These are phyloP conservation scores for Amphimallon solstitiale DNA, from an alignment of 2,888 invertebrate genomes.

Conservation along the genomic window DNA sequence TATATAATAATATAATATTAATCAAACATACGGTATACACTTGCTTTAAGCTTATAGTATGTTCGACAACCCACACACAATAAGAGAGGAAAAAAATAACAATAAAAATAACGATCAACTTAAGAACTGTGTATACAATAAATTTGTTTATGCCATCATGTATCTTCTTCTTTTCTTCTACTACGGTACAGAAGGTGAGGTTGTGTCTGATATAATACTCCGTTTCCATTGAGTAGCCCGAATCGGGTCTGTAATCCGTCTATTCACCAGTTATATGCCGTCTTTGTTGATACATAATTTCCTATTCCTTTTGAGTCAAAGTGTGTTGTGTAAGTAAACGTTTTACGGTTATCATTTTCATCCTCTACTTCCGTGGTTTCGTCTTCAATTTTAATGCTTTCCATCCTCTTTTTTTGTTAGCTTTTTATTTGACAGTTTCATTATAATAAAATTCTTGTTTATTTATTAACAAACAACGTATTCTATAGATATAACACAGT, in stretches of 20 bases:
- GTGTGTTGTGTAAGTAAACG: conserved; percentile 51
- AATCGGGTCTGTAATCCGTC: conserved; percentile 44
- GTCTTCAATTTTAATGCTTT: not conserved
- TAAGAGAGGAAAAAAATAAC: no score
- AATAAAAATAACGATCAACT: no score
- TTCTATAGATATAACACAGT: no score
- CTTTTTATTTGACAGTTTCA: no score
- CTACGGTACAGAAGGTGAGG: no score
- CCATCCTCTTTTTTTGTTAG: not conserved
- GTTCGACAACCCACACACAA: no score
- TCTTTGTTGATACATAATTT: conserved; percentile 50
- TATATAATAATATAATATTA: not conserved
- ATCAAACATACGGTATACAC: not conserved
- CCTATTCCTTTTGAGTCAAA: conserved; percentile 55
- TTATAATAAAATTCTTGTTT: no score
- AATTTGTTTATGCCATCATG: not conserved
- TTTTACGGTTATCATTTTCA: conserved; percentile 54
- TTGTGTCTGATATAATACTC: not conserved
- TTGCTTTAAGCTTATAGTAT: no score
- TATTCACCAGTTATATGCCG: conserved; percentile 50
- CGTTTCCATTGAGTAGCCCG: conserved; percentile 36
- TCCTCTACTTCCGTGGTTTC: conserved; percentile 33
- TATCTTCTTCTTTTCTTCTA: not conserved
- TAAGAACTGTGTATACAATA: not conserved
- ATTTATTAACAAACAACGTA: no score